phyloP scores from a whole-genome alignment of 2,113 vertebrate species.

The Pyxicephalus adspersus region DNA sequence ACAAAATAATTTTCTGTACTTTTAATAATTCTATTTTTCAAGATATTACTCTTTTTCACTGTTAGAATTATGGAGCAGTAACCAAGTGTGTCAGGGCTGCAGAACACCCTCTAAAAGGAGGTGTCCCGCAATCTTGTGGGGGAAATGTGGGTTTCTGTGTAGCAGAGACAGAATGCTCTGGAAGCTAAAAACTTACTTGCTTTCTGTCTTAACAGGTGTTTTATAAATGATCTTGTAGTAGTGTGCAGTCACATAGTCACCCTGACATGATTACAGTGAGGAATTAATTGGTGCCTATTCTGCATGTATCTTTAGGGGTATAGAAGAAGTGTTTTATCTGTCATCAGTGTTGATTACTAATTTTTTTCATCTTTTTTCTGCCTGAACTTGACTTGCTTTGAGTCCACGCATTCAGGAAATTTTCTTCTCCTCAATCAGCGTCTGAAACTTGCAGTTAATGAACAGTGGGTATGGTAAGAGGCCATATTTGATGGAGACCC shows the following conservation, averaged over 20 bases:
- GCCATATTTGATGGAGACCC: background rate
- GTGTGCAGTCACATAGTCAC: background rate
- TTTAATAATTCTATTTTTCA: no score
- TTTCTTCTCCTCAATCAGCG: background rate
- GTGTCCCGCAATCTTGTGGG: no score
- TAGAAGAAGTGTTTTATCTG: background rate
- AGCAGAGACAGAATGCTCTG: no score
- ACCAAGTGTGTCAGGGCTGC: no score
- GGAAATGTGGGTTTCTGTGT: no score
- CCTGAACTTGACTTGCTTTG: conserved; percentile 23
- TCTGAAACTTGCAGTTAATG: conserved; percentile 23
- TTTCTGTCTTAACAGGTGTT: no score
- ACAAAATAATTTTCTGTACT: no score
- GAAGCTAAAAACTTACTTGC: no score
- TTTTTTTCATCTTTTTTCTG: no score
- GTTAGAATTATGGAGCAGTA: no score
- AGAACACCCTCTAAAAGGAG: no score
- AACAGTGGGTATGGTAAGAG: background rate
- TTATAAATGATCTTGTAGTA: background rate
- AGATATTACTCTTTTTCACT: no score
- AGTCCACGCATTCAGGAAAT: conserved; percentile 35
- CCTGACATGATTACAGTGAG: background rate
- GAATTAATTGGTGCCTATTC: conserved; percentile 25
- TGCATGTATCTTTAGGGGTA: background rate
- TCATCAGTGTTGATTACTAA: conserved; percentile 31